phyloP scores from a whole-genome alignment of 2,113 vertebrate species.

The Micronycteris hirsuta region DNA sequence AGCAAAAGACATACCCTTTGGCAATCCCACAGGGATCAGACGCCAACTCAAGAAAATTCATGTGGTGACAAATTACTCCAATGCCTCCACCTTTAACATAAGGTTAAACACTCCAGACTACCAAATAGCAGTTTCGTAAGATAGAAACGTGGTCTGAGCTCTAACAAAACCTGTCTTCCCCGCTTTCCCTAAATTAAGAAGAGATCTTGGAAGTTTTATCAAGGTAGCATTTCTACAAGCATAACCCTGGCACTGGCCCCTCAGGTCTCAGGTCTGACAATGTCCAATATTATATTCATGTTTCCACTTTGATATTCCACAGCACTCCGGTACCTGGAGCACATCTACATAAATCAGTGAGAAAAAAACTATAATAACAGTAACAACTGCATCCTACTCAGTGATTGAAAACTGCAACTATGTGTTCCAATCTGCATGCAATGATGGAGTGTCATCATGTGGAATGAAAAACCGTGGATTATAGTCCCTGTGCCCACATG shows the following conservation, averaged over 20 bases:
- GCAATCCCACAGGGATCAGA: background rate
- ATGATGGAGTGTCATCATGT: background rate
- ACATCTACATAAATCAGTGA: slow-evolving; percentile 13
- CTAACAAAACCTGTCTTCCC: background rate
- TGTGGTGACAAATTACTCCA: background rate
- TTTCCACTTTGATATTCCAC: background rate
- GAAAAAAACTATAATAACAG: background rate
- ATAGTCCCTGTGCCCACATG: background rate
- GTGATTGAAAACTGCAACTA: slow-evolving; percentile 60
- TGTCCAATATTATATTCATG: background rate
- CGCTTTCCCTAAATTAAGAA: slow-evolving; percentile 2
- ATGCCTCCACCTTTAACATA: background rate
- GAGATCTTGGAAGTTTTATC: slow-evolving; percentile 31
- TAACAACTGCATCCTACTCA: slow-evolving; percentile 24
- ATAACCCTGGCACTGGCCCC: background rate
- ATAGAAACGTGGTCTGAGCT: background rate
- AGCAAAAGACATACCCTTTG: background rate
- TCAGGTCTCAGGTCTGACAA: background rate
- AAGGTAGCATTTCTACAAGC: background rate
- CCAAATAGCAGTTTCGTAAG: background rate
- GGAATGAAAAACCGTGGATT: slow-evolving; percentile 43
- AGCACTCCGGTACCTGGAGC: background rate
- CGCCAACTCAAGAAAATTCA: background rate
- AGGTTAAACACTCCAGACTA: background rate
- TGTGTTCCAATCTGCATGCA: slow-evolving; percentile 48